These are phyloP conservation scores for Eumerus sabulonum DNA, from an alignment of 2,888 invertebrate genomes.

Conservation along the genomic window DNA sequence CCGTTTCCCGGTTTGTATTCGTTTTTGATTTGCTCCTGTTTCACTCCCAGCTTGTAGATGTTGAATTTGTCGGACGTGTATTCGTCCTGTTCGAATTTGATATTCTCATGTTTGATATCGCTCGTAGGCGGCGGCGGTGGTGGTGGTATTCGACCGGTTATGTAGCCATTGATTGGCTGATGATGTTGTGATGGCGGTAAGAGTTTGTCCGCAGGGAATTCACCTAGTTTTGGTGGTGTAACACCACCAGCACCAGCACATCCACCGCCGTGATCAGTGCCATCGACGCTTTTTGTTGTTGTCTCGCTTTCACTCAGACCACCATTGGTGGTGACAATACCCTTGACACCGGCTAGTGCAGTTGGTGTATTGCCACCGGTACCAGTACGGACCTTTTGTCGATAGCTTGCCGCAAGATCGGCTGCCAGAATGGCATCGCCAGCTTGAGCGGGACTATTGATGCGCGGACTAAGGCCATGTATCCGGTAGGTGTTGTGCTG, in stretches of 20 bases:
- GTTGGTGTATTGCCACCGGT: slow-evolving; percentile 48
- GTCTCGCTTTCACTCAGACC: slow-evolving; percentile 43
- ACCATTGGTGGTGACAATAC: slow-evolving; percentile 38
- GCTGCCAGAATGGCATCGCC: slow-evolving; percentile 63
- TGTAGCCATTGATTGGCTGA: slow-evolving; percentile 55
- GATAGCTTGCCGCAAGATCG: slow-evolving; percentile 53
- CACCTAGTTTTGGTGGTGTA: slow-evolving; percentile 52
- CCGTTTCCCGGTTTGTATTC: slow-evolving; percentile 72
- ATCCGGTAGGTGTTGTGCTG: slow-evolving; percentile 73
- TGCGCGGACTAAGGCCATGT: slow-evolving; percentile 70
- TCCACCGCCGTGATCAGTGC: slow-evolving; percentile 51
- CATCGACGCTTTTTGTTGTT: slow-evolving; percentile 37
- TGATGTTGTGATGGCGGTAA: slow-evolving; percentile 33
- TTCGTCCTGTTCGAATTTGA: slow-evolving; percentile 62
- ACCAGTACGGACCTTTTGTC: slow-evolving; percentile 42
- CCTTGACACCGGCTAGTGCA: slow-evolving; percentile 10
- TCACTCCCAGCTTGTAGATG: slow-evolving; percentile 54
- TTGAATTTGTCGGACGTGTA: slow-evolving; percentile 53
- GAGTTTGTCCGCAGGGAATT: slow-evolving; percentile 28
- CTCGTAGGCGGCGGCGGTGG: slow-evolving; percentile 50
- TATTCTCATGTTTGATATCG: slow-evolving; percentile 74
- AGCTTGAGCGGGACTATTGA: slow-evolving; percentile 63
- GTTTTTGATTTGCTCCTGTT: slow-evolving; percentile 71
- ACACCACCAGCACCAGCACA: slow-evolving; percentile 53
- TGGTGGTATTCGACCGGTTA: slow-evolving; percentile 40